These are phyloP conservation scores for Decapterus maruadsi DNA, from an alignment of 2,797 vertebrate species.

Conservation along the genomic window DNA sequence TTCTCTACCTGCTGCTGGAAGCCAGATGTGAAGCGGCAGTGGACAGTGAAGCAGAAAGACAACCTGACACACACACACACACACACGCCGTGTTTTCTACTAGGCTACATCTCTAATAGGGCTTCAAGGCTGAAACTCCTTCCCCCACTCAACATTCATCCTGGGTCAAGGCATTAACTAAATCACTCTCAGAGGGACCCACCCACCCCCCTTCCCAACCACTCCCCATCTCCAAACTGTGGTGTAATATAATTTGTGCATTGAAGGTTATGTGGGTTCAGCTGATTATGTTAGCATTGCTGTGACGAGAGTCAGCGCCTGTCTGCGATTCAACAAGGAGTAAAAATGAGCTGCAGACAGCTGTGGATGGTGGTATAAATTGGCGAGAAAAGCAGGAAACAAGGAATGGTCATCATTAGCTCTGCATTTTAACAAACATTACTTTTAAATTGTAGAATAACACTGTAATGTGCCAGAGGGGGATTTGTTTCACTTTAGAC, in stretches of 20 bases:
- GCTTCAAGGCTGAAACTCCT: slow-evolving; percentile 54
- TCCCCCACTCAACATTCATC: slow-evolving; percentile 44
- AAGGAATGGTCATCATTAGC: slow-evolving; percentile 15
- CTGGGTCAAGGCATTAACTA: slow-evolving; percentile 67
- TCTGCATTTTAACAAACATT: slow-evolving; percentile 9
- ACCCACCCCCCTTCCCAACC: neutral
- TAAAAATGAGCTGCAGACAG: slow-evolving; percentile 30
- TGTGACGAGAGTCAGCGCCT: slow-evolving; percentile 70
- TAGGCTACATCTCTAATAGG: slow-evolving; percentile 22
- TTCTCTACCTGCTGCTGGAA: slow-evolving; percentile 15
- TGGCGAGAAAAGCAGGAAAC: neutral
- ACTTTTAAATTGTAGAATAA: slow-evolving; percentile 5
- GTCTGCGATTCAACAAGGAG: slow-evolving; percentile 70
- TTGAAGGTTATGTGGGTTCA: slow-evolving; percentile 79
- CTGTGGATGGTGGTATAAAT: slow-evolving; percentile 23
- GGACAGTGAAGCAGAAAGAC: slow-evolving; percentile 36
- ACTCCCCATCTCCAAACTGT: slow-evolving; percentile 35
- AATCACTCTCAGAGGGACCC: slow-evolving; percentile 75
- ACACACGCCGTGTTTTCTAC: slow-evolving; percentile 7
- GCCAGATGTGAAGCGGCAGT: slow-evolving; percentile 41
- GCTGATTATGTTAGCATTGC: slow-evolving; percentile 74
- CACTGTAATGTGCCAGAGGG: neutral
- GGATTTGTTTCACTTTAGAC: slow-evolving; percentile 1
- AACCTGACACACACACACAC: neutral
- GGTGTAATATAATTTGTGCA: slow-evolving; percentile 82